Percentiles rank a stretch among this genome's conserved stretches.
These are phyloP conservation scores for Poeciliopsis prolifica DNA, from an alignment of 2,113 vertebrate species.

Conservation along the genomic window DNA sequence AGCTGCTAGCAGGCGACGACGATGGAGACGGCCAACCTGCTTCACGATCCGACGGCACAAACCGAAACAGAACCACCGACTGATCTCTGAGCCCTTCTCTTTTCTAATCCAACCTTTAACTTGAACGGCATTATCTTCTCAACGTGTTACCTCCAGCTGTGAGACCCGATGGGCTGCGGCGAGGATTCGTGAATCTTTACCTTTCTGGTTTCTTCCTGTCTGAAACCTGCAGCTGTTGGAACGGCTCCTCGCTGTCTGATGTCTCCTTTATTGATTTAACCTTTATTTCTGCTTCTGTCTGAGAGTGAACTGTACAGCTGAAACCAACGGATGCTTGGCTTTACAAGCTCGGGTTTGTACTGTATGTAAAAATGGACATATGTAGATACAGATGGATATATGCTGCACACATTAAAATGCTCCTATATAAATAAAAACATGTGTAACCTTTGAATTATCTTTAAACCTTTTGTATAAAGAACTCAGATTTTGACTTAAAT, in stretches of 20 bases:
- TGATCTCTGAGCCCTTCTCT: conserved; percentile 46
- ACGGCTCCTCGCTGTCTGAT: conserved; percentile 22
- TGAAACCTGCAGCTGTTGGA: conserved; percentile 21
- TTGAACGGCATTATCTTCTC: conserved; percentile 35
- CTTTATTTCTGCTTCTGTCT: conserved; percentile 21
- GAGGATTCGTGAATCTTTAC: conserved; percentile 31
- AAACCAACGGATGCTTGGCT: conserved; percentile 39
- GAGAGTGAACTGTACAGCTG: conserved; percentile 40
- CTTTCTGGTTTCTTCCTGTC: conserved; percentile 28
- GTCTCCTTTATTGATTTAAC: conserved; percentile 8
- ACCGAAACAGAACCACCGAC: conserved; percentile 24
- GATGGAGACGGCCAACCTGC: conserved; percentile 13
- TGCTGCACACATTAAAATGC: conserved; percentile 64
- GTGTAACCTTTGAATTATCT: conserved; percentile 24
- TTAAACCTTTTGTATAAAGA: neutral
- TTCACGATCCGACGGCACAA: conserved; percentile 60
- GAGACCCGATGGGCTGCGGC: conserved; percentile 57
- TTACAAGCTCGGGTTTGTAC: conserved; percentile 57
- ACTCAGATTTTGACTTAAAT: neutral
- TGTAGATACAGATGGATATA: conserved; percentile 76
- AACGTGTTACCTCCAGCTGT: conserved; percentile 68
- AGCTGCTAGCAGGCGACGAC: conserved; percentile 55
- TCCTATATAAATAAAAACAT: conserved; percentile 56
- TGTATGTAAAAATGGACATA: conserved; percentile 70
- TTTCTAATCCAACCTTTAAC: neutral